These are phyloP conservation scores for Microcebus tavaratra DNA, from an alignment of 2,113 vertebrate species.

Conservation along the genomic window DNA sequence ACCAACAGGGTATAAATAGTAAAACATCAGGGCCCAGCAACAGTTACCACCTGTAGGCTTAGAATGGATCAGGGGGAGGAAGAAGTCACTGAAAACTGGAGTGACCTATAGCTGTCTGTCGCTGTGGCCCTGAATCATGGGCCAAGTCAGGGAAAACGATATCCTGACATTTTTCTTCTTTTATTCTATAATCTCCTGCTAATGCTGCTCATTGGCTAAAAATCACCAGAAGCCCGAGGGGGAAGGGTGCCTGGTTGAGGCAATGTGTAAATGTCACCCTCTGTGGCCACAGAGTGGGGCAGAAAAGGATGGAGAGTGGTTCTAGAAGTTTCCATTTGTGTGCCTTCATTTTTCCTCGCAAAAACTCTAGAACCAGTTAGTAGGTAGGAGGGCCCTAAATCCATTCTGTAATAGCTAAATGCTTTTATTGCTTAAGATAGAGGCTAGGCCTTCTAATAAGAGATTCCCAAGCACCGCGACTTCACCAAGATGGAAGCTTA, in stretches of 20 bases:
- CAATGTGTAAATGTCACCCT: background rate
- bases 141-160: background rate
- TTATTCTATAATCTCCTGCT: background rate
- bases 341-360: background rate
- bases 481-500: background rate
- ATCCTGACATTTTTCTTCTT: background rate
- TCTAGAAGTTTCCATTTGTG: background rate
- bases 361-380: background rate
- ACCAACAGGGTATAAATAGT: background rate
- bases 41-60: background rate
- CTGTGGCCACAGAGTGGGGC: background rate
- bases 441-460: background rate
- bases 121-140: background rate
- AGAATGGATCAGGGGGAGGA: background rate
- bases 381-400: background rate
- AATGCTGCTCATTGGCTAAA: background rate
- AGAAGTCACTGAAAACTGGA: background rate
- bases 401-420: background rate
- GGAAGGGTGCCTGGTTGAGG: background rate
- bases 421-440: background rate
- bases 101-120: background rate
- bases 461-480: background rate
- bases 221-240: background rate
- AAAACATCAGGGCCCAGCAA: background rate
- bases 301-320: background rate